Evolutionary conservation across 1,140 invertebrate genomes (phyloP).

Genomic region (Hylaeus anthracinus): DNA sequence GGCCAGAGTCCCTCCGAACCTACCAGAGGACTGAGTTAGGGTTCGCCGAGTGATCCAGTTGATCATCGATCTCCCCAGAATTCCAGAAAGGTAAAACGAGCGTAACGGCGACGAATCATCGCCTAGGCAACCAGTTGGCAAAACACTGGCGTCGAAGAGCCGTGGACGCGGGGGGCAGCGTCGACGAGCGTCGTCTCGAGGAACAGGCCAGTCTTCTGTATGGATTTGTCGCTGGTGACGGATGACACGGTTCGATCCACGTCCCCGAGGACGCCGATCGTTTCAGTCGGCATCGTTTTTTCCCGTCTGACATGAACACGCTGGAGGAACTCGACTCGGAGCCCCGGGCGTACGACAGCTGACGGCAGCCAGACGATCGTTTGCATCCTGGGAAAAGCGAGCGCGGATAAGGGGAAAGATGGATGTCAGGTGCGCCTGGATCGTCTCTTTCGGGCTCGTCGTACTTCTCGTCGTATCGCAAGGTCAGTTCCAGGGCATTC

Average conservation of each 20-base stretch:
- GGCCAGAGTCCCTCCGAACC: neutral
- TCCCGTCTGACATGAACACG: constrained; percentile 53
- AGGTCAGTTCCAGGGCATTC: constrained; percentile 46
- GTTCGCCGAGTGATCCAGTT: neutral
- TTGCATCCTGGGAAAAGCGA: constrained; percentile 30
- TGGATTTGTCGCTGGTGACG: constrained; percentile 19
- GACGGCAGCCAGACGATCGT: constrained; percentile 43
- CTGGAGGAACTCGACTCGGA: constrained; percentile 31
- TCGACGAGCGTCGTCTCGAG: constrained; percentile 16
- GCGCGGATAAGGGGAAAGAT: constrained; percentile 41
- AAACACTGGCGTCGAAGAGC: constrained; percentile 59
- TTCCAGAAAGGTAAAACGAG: neutral
- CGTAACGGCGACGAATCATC: constrained; percentile 35
- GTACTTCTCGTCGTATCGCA: constrained; percentile 45
- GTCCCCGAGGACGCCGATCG: constrained; percentile 30
- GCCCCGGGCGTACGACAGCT: constrained; percentile 50
- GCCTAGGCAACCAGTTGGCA: constrained; percentile 69
- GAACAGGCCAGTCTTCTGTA: neutral
- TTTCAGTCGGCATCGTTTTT: constrained; percentile 13
- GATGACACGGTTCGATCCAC: constrained; percentile 30
- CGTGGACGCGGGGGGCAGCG: constrained; percentile 12
- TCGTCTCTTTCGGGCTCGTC: constrained; percentile 37
- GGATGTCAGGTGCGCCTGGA: constrained; percentile 39
- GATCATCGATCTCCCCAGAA: constrained; percentile 52
- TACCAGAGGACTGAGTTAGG: neutral